Evolutionary conservation across 35 echinoderm and acorn worm species (phyloP).

Genomic region (Heliocidaris tuberculata): DNA sequence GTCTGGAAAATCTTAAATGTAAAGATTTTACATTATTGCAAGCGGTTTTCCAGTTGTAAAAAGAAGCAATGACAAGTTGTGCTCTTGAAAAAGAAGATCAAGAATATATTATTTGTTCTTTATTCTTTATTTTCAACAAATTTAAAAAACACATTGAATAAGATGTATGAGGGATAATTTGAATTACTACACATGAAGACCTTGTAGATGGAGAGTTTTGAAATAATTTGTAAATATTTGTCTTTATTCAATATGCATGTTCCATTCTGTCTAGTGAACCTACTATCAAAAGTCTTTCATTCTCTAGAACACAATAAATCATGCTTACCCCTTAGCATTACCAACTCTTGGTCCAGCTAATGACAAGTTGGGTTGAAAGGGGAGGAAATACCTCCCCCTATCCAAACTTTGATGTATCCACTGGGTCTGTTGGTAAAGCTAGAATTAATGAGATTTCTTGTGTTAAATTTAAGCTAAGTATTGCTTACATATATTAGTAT

Average conservation of each 20-base stretch:
- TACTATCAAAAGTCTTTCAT: background rate
- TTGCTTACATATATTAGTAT: too few species aligned
- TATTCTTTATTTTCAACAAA: background rate
- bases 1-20: too few species aligned
- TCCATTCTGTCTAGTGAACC: background rate
- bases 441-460: background rate
- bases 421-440: conserved; percentile 28
- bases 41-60: background rate
- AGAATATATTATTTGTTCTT: background rate
- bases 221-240: background rate
- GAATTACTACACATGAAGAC: background rate
- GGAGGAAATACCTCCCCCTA: conserved; percentile 31
- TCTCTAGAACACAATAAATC: background rate
- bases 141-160: background rate
- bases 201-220: background rate
- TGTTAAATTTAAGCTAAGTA: background rate
- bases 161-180: background rate
- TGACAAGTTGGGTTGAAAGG: conserved; percentile 48
- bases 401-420: conserved; percentile 21
- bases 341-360: conserved; percentile 10
- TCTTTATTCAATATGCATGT: background rate
- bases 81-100: background rate
- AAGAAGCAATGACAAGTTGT: background rate
- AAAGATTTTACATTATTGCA: background rate
- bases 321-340: background rate